Evolutionary conservation across 2,113 vertebrate genomes (phyloP).

Genomic region (Etheostoma cragini): DNA sequence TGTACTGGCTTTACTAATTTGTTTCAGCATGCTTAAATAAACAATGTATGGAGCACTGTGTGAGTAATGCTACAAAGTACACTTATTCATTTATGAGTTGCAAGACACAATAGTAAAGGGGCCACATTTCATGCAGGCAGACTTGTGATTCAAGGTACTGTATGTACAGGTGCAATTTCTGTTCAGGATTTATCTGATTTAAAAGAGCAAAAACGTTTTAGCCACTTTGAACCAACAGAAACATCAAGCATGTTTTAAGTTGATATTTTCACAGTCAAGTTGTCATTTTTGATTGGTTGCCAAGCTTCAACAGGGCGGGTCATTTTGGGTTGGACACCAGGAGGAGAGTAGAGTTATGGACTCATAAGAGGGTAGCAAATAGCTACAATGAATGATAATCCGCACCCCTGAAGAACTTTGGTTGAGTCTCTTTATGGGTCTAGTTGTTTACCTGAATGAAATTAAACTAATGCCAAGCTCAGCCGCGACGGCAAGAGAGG

Average conservation of each 20-base stretch:
- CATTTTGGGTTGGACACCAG: background rate
- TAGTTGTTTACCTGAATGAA: background rate
- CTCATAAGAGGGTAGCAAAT: background rate
- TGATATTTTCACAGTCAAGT: background rate
- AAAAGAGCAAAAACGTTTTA: background rate
- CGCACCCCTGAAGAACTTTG: background rate
- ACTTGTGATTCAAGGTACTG: background rate
- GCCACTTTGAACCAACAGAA: background rate
- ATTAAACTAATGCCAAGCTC: background rate
- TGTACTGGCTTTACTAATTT: conserved; percentile 30
- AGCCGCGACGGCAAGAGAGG: background rate
- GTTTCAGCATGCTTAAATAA: conserved; percentile 84
- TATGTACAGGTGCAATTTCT: background rate
- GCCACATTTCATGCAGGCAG: conserved; percentile 89
- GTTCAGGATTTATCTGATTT: background rate
- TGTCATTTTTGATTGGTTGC: background rate
- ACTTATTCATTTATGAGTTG: conserved; percentile 96
- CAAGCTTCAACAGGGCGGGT: background rate
- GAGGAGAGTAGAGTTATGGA: background rate
- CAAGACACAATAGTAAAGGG: conserved; percentile 88
- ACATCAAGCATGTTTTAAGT: background rate
- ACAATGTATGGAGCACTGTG: conserved; percentile 83
- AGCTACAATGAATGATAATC: conserved; percentile 1
- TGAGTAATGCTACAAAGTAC: conserved; percentile 88
- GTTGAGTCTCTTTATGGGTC: background rate